These are phyloP conservation scores for Mionectes olivaceus DNA, from an alignment of 2,797 vertebrate genomes.

Conservation along the genomic window DNA sequence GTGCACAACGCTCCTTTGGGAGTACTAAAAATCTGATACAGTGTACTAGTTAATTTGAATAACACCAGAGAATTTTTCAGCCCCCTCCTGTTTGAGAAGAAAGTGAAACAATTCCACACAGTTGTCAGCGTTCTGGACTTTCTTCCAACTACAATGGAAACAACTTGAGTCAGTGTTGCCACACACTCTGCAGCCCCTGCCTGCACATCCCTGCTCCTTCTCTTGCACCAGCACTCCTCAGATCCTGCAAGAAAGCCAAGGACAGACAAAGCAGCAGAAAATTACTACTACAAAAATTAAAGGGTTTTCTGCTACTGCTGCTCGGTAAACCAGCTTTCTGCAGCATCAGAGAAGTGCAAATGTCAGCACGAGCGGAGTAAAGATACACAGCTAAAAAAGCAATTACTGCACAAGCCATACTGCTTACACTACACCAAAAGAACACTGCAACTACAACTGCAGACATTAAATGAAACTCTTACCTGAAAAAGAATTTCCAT, in stretches of 20 bases:
- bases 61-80: background rate
- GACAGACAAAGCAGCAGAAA: background rate
- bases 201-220: background rate
- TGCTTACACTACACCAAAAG: background rate
- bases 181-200: background rate
- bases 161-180: background rate
- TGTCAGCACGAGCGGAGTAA: background rate
- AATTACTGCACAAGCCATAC: background rate
- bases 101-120: slow-evolving; percentile 2
- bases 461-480: background rate
- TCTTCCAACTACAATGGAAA: background rate
- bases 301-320: background rate
- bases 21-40: background rate
- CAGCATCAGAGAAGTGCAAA: background rate
- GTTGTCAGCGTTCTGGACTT: background rate
- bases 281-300: background rate
- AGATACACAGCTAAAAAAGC: background rate
- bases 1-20: fast-evolving
- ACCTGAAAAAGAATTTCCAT: background rate
- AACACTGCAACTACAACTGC: background rate
- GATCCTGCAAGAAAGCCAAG: background rate
- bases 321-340: background rate
- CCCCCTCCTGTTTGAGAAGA: background rate
- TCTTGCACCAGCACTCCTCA: background rate
- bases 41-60: background rate